Evolutionary conservation across 2,888 invertebrate genomes (phyloP).

Genomic region (Idaea straminata): DNA sequence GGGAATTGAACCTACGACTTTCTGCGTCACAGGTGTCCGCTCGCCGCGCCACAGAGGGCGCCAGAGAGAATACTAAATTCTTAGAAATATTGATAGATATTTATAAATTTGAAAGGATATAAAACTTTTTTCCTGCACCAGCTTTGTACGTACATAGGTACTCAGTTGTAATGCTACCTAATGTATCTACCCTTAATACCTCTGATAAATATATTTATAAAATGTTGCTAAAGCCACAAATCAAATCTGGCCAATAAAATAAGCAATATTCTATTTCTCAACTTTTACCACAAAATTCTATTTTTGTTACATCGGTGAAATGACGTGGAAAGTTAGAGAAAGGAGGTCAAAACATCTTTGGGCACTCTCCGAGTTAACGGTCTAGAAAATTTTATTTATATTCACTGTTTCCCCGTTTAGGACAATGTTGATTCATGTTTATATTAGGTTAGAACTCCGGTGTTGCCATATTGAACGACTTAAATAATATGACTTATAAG

Average conservation of each 20-base stretch:
- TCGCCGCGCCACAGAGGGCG: too few species aligned
- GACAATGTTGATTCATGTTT: not conserved
- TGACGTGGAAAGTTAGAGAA: not conserved
- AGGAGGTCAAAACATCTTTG: constrained; percentile 3
- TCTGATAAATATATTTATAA: too few species aligned
- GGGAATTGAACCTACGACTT: too few species aligned
- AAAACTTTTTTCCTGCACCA: too few species aligned
- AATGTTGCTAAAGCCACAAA: not conserved
- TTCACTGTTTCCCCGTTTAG: not conserved
- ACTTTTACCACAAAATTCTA: not conserved
- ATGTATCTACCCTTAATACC: too few species aligned
- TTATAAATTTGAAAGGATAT: too few species aligned
- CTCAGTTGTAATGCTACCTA: too few species aligned
- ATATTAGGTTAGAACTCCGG: not conserved
- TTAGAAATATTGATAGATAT: too few species aligned
- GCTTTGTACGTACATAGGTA: too few species aligned
- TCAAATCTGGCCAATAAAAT: not conserved
- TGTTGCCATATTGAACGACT: not conserved
- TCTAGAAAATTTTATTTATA: constrained; percentile 2
- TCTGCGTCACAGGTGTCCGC: too few species aligned
- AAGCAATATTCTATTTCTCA: not conserved
- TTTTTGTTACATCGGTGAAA: not conserved
- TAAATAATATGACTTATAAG: not conserved
- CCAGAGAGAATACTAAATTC: too few species aligned
- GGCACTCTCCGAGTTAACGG: not conserved